Conservation (phyloP, 2,888 invertebrate genomes). For the Lycia hirtaria region DNA sequence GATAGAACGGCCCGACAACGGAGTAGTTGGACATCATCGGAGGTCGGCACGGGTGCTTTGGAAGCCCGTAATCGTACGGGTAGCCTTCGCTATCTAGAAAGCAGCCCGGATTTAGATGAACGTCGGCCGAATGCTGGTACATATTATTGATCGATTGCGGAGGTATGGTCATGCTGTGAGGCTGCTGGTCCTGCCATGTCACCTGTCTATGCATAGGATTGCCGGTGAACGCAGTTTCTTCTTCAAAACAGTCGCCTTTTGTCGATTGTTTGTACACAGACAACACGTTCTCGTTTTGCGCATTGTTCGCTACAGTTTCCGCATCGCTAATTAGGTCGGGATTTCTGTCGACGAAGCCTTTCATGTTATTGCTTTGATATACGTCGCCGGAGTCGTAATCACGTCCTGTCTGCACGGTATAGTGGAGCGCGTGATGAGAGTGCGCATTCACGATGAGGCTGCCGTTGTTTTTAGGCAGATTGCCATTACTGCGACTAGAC, state of each 20-base stretch:
- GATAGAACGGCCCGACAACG: slow-evolving; percentile 86
- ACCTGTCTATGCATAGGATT: slow-evolving; percentile 80
- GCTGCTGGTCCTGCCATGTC: slow-evolving; percentile 84
- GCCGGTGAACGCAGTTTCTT: slow-evolving; percentile 74
- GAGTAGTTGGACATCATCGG: slow-evolving; percentile 78
- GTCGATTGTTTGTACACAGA: slow-evolving; percentile 76
- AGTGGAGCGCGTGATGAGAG: slow-evolving; percentile 85
- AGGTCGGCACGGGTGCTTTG: slow-evolving; percentile 85
- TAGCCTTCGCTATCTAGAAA: slow-evolving; percentile 92
- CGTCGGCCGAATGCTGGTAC: slow-evolving; percentile 89
- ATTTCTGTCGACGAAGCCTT: slow-evolving; percentile 88
- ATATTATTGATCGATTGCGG: slow-evolving; percentile 79
- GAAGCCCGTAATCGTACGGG: slow-evolving; percentile 91
- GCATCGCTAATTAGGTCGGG: slow-evolving; percentile 93
- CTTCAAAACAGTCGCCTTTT: slow-evolving; percentile 71
- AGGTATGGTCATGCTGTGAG: slow-evolving; percentile 68
- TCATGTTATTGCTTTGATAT: slow-evolving; percentile 79
- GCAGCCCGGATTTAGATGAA: slow-evolving; percentile 90
- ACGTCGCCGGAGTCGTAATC: slow-evolving; percentile 85
- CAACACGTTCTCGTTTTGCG: slow-evolving; percentile 76
- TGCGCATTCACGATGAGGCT: slow-evolving; percentile 83
- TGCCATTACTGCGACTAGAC: slow-evolving; percentile 75
- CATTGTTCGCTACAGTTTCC: slow-evolving; percentile 85
- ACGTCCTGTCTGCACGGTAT: slow-evolving; percentile 77
- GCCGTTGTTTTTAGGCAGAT: slow-evolving; percentile 84